Conservation (phyloP, 2,113 vertebrate genomes). For the Sinocyclocheilus anophthalmus region DNA sequence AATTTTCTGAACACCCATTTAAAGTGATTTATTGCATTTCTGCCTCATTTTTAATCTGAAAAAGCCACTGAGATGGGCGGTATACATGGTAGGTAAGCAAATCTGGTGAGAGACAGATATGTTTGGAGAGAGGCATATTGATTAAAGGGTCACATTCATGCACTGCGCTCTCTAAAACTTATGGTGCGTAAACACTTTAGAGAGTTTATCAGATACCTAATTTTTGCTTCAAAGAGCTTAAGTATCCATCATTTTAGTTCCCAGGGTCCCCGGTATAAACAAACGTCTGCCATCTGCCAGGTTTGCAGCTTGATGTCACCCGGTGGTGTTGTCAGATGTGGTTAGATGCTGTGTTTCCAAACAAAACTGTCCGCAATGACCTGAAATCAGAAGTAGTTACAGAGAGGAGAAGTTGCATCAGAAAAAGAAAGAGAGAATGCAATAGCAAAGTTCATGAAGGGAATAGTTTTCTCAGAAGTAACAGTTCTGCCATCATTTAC, state of each 20-base stretch:
- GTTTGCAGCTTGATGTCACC: constrained; percentile 33
- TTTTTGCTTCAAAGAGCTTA: constrained; percentile 12
- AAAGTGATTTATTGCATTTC: constrained; percentile 21
- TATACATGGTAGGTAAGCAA: neutral
- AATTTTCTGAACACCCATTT: constrained; percentile 3
- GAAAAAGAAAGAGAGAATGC: neutral
- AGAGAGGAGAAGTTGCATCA: neutral
- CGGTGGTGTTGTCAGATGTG: constrained; percentile 23
- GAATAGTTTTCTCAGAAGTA: neutral
- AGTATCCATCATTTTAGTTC: constrained; percentile 19
- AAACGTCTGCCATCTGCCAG: constrained; percentile 8
- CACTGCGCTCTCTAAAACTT: constrained; percentile 4
- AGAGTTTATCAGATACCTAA: constrained; percentile 25
- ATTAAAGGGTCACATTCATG: constrained; percentile 32
- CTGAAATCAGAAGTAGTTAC: constrained; percentile 16
- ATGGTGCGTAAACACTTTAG: constrained; percentile 17
- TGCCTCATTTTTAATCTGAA: neutral
- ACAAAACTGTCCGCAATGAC: constrained; percentile 15
- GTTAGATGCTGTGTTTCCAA: constrained; percentile 12
- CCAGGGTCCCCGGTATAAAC: constrained; percentile 8
- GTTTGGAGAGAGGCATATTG: constrained; percentile 8
- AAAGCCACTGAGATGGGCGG: neutral
- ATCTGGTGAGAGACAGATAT: constrained; percentile 20
- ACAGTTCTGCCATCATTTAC: neutral
- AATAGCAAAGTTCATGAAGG: neutral